These are phyloP conservation scores for Drosophila sordidapex DNA, from an alignment of 2,888 invertebrate species.

Conservation along the genomic window DNA sequence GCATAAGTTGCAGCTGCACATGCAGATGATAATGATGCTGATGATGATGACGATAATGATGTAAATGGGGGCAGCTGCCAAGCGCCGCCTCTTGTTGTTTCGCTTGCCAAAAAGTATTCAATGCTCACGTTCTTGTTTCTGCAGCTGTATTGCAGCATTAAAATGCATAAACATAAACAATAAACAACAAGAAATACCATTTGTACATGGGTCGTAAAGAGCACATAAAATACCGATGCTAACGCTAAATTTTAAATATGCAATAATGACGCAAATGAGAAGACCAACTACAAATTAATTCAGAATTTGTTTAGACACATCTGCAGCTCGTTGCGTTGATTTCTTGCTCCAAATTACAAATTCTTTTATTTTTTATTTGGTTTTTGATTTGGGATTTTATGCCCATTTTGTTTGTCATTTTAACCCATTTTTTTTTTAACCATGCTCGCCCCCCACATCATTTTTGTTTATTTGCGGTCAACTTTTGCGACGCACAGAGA, in stretches of 20 bases:
- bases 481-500: slow-evolving; percentile 30
- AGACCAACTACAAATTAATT: slow-evolving; percentile 21
- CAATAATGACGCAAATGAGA: slow-evolving; percentile 48
- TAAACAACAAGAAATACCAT: slow-evolving; percentile 35
- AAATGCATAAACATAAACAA: slow-evolving; percentile 72
- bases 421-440: slow-evolving; percentile 65
- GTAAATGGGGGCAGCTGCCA: slow-evolving; percentile 50
- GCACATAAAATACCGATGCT: slow-evolving; percentile 42
- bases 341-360: slow-evolving; percentile 29
- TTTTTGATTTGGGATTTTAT: slow-evolving; percentile 20
- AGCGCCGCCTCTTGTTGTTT: slow-evolving; percentile 41
- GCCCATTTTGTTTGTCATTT: slow-evolving; percentile 69
- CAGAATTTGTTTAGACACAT: slow-evolving; percentile 47
- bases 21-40: slow-evolving; percentile 6
- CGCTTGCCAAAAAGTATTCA: slow-evolving; percentile 56
- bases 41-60: slow-evolving; percentile 15
- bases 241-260: slow-evolving; percentile 34
- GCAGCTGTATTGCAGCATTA: slow-evolving; percentile 55
- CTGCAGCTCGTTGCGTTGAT: slow-evolving; percentile 33
- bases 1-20: slow-evolving; percentile 30
- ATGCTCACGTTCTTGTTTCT: slow-evolving; percentile 13
- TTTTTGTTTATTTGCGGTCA: slow-evolving; percentile 60
- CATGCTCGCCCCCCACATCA: slow-evolving; percentile 48
- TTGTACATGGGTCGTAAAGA: slow-evolving; percentile 44
- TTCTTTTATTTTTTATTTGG: slow-evolving; percentile 11